A percentile compares a stretch with the other conserved stretches of the same genome.
Conservation (phyloP, 2,113 vertebrate genomes). For the Dermatemys mawii region DNA sequence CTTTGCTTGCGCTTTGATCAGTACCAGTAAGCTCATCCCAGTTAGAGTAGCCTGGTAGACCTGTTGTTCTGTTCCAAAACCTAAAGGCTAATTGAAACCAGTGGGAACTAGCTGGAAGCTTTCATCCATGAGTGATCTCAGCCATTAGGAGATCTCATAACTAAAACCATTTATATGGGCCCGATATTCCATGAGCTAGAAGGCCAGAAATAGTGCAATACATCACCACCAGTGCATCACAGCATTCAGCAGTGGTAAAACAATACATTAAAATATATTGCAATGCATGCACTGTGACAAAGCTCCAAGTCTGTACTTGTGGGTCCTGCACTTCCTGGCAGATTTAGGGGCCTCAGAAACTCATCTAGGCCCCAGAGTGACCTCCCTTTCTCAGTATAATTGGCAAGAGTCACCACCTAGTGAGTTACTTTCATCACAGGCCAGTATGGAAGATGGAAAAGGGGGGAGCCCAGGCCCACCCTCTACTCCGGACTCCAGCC, state of each 20-base stretch:
- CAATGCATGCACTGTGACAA: rapidly evolving
- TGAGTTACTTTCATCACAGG: too few species aligned
- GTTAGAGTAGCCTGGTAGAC: neutral
- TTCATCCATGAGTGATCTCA: neutral
- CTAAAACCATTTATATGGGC: neutral
- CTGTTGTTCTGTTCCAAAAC: neutral
- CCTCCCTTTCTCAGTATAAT: too few species aligned
- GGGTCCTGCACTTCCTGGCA: too few species aligned
- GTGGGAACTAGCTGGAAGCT: neutral
- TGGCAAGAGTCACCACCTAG: too few species aligned
- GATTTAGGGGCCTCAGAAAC: too few species aligned
- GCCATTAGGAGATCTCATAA: neutral
- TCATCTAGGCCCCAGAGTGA: too few species aligned
- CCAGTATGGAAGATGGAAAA: too few species aligned
- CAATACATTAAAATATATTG: neutral
- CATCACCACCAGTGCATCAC: too few species aligned
- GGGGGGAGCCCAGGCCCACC: too few species aligned
- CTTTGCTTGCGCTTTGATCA: neutral
- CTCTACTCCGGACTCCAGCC: too few species aligned
- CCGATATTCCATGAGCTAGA: neutral
- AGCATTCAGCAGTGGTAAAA: neutral
- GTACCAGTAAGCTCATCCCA: neutral
- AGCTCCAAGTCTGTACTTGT: too few species aligned
- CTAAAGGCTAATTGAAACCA: neutral
- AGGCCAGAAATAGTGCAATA: neutral